Conservation (phyloP, 2,113 vertebrate genomes). For the Tympanuchus pallidicinctus region DNA sequence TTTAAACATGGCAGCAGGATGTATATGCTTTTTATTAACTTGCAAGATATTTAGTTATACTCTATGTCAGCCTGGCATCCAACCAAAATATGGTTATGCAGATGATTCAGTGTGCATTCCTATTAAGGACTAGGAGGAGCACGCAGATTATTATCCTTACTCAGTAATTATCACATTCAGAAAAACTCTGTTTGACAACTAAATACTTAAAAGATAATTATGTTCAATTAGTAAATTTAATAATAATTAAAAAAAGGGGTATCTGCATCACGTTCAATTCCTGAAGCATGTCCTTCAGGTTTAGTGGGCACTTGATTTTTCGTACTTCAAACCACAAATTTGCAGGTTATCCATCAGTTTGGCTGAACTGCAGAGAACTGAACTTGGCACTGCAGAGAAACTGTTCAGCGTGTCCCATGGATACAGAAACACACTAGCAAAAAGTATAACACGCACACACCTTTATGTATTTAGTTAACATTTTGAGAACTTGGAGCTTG, state of each 20-base stretch:
- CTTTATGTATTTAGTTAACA: neutral
- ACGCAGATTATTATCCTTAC: neutral
- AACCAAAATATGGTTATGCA: neutral
- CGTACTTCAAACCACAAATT: neutral
- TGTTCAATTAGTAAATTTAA: neutral
- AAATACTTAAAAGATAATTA: neutral
- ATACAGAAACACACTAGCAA: neutral
- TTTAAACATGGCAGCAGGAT: neutral
- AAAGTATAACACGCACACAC: accelerated
- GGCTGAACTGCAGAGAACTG: neutral
- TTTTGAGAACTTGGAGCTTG: neutral
- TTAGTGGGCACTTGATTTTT: neutral
- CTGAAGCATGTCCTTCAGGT: neutral
- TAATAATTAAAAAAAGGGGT: neutral
- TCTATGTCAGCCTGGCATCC: neutral
- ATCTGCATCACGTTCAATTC: neutral
- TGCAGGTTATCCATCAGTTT: neutral
- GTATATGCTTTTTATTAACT: slow-evolving; percentile 21
- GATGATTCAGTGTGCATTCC: neutral
- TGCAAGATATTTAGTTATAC: neutral
- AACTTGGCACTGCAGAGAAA: neutral
- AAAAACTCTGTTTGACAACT: neutral
- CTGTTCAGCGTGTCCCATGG: neutral
- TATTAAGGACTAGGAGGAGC: neutral
- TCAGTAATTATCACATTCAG: neutral